These are phyloP conservation scores for Ficedula albicollis DNA, from an alignment of 2,797 vertebrate genomes.

Conservation along the genomic window DNA sequence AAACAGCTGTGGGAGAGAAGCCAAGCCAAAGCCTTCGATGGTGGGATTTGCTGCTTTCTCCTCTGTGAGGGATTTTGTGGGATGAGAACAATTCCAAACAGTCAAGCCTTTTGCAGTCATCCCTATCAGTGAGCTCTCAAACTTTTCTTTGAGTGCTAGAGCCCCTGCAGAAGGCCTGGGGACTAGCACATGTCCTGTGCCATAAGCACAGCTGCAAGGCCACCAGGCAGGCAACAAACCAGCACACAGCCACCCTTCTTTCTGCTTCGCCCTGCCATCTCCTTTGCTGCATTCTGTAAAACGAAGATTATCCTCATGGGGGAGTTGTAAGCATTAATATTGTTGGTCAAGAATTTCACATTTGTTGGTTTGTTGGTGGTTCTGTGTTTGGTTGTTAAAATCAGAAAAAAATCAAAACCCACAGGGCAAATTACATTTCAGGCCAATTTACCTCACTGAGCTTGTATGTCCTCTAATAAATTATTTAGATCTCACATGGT, in stretches of 20 bases:
- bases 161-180: neutral
- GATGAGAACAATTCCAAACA: neutral
- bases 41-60: neutral
- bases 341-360: neutral
- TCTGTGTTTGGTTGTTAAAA: neutral
- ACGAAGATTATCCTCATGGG: conserved; percentile 8
- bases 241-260: neutral
- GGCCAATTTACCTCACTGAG: neutral
- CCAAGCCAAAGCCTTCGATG: neutral
- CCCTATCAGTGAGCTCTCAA: neutral
- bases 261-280: neutral
- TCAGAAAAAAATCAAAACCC: neutral
- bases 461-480: neutral
- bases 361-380: neutral
- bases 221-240: neutral
- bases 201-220: neutral
- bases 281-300: neutral
- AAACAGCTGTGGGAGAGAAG: neutral
- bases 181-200: neutral
- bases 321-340: neutral
- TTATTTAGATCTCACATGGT: neutral
- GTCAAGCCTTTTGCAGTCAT: neutral
- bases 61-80: neutral
- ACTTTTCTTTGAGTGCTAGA: neutral
- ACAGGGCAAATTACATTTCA: neutral